Percentiles rank a stretch among this genome's conserved stretches.
Conservation (phyloP, 2,888 invertebrate species). For the Timandra comae region DNA sequence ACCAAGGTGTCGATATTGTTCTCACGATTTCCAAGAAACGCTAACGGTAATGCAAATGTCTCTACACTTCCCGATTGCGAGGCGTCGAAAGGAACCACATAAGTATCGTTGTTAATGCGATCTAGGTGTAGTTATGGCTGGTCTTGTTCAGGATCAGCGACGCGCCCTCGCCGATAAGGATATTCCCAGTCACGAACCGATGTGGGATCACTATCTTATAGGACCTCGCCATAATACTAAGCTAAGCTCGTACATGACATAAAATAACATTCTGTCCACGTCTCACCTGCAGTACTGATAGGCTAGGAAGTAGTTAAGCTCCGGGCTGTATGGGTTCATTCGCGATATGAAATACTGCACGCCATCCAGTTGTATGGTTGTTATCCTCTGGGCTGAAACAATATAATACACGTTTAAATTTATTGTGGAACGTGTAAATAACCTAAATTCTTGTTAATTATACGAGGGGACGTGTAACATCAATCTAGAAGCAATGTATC, state of each 20-base stretch:
- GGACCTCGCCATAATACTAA: constrained; percentile 19
- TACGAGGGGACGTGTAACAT: constrained; percentile 6
- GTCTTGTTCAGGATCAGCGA: constrained; percentile 44
- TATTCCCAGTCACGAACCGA: constrained; percentile 58
- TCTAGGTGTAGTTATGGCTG: constrained; percentile 43
- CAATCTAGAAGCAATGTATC: constrained; percentile 33
- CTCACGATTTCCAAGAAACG: constrained; percentile 50
- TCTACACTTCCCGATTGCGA: constrained; percentile 54
- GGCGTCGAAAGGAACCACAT: constrained; percentile 38
- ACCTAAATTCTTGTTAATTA: not conserved
- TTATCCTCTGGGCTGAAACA: constrained; percentile 88
- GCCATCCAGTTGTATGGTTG: constrained; percentile 89
- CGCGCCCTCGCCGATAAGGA: constrained; percentile 60
- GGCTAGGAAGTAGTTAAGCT: constrained; percentile 90
- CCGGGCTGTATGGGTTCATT: constrained; percentile 92
- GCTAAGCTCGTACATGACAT: constrained; percentile 16
- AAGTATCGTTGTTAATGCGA: constrained; percentile 51
- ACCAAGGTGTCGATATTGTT: constrained; percentile 49
- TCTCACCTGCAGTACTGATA: constrained; percentile 87
- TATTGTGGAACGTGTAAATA: too few species aligned
- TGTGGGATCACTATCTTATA: constrained; percentile 42
- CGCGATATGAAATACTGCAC: constrained; percentile 90
- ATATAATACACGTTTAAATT: constrained; percentile 21
- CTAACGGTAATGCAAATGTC: constrained; percentile 68
- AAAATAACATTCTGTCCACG: constrained; percentile 19